Conservation (phyloP, 2,113 vertebrate species). For the Danionella cerebrum region DNA sequence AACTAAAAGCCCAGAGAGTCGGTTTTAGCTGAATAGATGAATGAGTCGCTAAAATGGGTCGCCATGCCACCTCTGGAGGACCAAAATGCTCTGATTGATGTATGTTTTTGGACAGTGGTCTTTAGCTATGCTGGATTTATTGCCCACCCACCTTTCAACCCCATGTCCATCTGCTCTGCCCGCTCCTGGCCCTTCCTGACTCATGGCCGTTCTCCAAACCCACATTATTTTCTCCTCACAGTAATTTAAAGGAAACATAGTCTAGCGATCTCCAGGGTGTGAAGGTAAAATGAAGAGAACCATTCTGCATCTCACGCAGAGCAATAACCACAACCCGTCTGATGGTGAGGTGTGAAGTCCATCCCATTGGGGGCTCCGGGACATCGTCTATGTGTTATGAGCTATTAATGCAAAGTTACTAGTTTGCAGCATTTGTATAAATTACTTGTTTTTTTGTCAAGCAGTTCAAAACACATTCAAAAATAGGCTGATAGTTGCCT, state of each 20-base stretch:
- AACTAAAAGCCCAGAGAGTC: neutral
- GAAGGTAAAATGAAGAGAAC: neutral
- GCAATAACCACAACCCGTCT: slow-evolving; percentile 20
- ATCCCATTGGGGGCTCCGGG: slow-evolving; percentile 17
- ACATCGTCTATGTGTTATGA: neutral
- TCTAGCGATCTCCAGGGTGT: neutral
- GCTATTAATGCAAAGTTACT: slow-evolving; percentile 6
- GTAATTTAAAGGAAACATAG: slow-evolving; percentile 21
- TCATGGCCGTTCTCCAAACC: slow-evolving; percentile 16
- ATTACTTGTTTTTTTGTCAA: too few relatives aligned
- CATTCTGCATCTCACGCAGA: neutral
- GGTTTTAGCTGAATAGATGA: slow-evolving; percentile 25
- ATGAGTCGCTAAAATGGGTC: neutral
- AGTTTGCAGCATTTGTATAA: too few relatives aligned
- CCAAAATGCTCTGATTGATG: slow-evolving; percentile 43
- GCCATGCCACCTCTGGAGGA: neutral
- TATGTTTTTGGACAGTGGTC: slow-evolving; percentile 4
- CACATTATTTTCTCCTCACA: neutral
- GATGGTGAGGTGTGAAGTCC: slow-evolving; percentile 5
- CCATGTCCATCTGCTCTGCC: slow-evolving; percentile 27
- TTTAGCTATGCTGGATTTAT: neutral
- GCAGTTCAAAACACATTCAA: too few relatives aligned
- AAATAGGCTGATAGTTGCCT: too few relatives aligned
- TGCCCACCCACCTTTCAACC: neutral
- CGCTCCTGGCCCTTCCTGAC: slow-evolving; percentile 40